Base-by-base conservation (phyloP, 2,113 vertebrate genomes). In the Pristiophorus japonicus region DNA sequence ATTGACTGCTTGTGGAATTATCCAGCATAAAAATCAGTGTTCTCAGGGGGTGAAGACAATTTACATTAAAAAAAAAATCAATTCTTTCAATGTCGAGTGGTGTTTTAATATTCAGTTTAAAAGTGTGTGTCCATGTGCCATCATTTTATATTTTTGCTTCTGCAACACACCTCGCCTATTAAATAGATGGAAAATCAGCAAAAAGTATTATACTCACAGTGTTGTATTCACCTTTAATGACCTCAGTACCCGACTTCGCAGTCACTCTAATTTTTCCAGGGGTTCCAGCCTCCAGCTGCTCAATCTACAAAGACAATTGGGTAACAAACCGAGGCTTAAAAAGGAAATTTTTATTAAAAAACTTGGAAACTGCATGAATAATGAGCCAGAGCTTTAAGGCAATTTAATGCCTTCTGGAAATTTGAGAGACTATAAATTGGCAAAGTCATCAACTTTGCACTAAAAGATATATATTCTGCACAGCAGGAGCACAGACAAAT, bases 261-360 rank as follows among this genome's bases (percentile, higher is more conserved):
- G 97, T 97, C 67, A 99, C 98, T 96, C 98, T 99, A 96, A 99
- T 96, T 96, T 97, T 98, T 95, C 99, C 99, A 0, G 99, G 99
- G 91, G 97, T 97, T 66, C 99, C 99, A 75, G 97, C 98, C 96
- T 99, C 99, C 97, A 99, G 96, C 97, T 98, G 97, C 63, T 99
- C 98, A 73, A 99, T 81, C 99, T 98, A 55, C 90, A 95, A 85
- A 85, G 51, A 38, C 11, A 42, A 95, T 95, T 66, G 51, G 27
- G 27, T 22, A 63, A 34, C 88, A 63, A 38, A 63, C 8, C n/a
- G 14, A 38, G 59, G n/a, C 10, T 63, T 38, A 38, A n/a, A n/a
- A n/a, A 38, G 16, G 59, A 63, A 63, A 18, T 38, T 38, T 16
- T 63, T n/a, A n/a, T 63, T 22, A 62, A 20, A 91, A 87, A 90